These are phyloP conservation scores for Arrhopalites spinosus DNA, from an alignment of 2,888 invertebrate species.

Conservation along the genomic window DNA sequence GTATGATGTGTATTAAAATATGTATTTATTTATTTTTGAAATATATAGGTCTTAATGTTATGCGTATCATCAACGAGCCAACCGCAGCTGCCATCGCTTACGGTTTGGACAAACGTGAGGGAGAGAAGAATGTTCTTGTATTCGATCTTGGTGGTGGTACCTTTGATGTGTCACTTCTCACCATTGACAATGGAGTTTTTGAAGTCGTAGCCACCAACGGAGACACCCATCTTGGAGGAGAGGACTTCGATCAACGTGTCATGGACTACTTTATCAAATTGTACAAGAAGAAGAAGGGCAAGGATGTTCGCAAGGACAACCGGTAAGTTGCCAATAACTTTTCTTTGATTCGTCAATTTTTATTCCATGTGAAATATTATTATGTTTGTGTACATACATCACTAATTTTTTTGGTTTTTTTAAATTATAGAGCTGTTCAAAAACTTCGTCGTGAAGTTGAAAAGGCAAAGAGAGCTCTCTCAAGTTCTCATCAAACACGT, in stretches of 20 bases:
- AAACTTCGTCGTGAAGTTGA: conserved; percentile 96
- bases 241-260: conserved; percentile 97
- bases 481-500: conserved; percentile 91
- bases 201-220: conserved; percentile 92
- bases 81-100: conserved; percentile 97
- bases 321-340: conserved; percentile 28
- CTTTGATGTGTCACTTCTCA: conserved; percentile 96
- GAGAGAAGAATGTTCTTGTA: conserved; percentile 97
- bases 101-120: conserved; percentile 94
- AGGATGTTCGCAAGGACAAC: conserved; percentile 75
- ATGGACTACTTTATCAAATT: conserved; percentile 99
- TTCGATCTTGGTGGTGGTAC: conserved; percentile 99
- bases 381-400: too few species aligned
- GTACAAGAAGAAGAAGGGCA: conserved; percentile 96
- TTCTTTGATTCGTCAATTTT: not conserved
- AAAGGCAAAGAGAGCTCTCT: conserved; percentile 94
- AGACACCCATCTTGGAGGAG: conserved; percentile 97
- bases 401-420: not conserved
- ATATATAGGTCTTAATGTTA: conserved; percentile 74
- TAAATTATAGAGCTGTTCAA: conserved; percentile 82
- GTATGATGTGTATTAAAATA: not conserved
- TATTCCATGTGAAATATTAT: not conserved
- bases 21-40: not conserved
- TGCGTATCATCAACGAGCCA: conserved; percentile 98
- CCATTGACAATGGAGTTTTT: conserved; percentile 98